Conservation (phyloP, 1,140 invertebrate genomes). For the Rhynchophorus ferrugineus region DNA sequence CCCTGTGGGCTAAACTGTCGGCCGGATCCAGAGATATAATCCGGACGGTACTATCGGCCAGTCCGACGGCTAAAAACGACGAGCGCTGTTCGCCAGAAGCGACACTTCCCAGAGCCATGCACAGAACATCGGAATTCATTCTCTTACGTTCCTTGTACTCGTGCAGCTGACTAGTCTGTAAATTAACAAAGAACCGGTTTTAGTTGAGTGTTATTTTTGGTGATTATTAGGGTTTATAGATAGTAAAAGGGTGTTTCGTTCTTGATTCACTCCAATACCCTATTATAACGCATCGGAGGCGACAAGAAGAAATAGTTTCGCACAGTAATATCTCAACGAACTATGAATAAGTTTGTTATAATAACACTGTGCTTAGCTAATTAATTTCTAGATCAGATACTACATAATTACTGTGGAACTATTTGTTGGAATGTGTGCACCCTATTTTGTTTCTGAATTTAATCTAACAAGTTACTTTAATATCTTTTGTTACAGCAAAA, state of each 20-base stretch:
- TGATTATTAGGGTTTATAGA: background rate
- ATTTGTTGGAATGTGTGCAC: no score
- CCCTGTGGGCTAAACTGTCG: constrained; percentile 85
- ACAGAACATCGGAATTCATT: constrained; percentile 94
- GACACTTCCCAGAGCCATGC: constrained; percentile 95
- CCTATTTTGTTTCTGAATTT: no score
- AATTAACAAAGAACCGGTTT: background rate
- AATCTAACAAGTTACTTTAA: no score
- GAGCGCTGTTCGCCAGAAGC: constrained; percentile 91
- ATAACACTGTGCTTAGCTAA: constrained; percentile 2
- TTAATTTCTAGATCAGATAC: no score
- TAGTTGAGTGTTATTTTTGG: background rate
- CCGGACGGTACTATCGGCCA: constrained; percentile 93
- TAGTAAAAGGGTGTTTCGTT: no score
- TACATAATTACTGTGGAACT: no score
- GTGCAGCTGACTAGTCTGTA: constrained; percentile 90
- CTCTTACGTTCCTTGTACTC: constrained; percentile 97
- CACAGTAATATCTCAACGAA: constrained; percentile 19
- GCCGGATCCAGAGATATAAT: constrained; percentile 96
- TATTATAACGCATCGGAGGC: constrained; percentile 30
- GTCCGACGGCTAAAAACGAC: constrained; percentile 93
- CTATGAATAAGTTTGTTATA: constrained; percentile 6
- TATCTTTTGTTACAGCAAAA: no score
- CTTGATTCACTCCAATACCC: constrained; percentile 35
- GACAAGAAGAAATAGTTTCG: constrained; percentile 32